Conservation (phyloP, 2,888 invertebrate genomes). For the Drosophila mettleri region DNA sequence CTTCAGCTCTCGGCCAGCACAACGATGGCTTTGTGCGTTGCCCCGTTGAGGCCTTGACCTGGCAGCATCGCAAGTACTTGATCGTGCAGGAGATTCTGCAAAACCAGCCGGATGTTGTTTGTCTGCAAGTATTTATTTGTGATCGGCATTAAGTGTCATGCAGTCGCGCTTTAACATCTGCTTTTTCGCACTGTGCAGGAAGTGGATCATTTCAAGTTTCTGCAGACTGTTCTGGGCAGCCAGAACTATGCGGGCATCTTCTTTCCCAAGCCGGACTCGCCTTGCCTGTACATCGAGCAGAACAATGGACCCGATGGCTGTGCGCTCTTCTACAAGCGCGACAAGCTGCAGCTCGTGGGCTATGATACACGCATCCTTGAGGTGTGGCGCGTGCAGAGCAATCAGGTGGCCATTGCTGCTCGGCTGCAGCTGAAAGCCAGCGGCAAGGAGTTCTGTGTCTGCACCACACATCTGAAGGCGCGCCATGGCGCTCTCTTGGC, state of each 20-base stretch:
- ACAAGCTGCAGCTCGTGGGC: conserved; percentile 87
- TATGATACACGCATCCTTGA: conserved; percentile 88
- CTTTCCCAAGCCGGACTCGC: conserved; percentile 91
- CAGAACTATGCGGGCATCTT: conserved; percentile 90
- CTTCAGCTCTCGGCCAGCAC: conserved; percentile 88
- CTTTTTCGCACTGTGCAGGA: conserved; percentile 85
- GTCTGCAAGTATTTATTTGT: conserved; percentile 87
- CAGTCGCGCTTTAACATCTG: conserved; percentile 60
- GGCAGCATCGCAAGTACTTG: conserved; percentile 88
- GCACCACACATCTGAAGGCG: conserved; percentile 91
- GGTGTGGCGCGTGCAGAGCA: conserved; percentile 91
- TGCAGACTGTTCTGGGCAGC: conserved; percentile 87
- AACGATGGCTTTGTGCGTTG: conserved; percentile 90
- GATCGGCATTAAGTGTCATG: background rate
- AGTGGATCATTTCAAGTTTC: conserved; percentile 90
- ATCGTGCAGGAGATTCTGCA: conserved; percentile 90
- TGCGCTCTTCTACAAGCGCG: conserved; percentile 89
- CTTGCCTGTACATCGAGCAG: conserved; percentile 89
- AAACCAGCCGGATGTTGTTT: conserved; percentile 89
- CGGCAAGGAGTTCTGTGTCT: conserved; percentile 88
- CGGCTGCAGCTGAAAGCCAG: conserved; percentile 86
- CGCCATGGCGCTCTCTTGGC: conserved; percentile 89
- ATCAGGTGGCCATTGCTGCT: conserved; percentile 89
- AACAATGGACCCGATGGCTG: conserved; percentile 93
- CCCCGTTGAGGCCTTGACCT: conserved; percentile 89